Percentiles rank a stretch among this genome's conserved stretches.
phyloP scores from a whole-genome alignment of 2,888 invertebrate genomes.

The Ophion ellenae region DNA sequence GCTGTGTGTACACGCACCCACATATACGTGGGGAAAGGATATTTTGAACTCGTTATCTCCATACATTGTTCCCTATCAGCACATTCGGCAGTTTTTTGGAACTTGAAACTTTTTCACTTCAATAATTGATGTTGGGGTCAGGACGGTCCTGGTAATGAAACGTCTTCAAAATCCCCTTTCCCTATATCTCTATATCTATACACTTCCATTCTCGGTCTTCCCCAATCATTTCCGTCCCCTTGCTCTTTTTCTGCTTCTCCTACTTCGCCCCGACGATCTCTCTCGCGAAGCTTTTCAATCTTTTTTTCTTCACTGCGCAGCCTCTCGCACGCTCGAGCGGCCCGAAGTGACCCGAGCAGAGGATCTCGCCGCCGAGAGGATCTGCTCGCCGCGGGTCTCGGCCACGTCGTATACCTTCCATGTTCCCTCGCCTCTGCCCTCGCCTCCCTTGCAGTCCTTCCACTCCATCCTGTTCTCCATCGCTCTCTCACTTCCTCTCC shows the following conservation, averaged over 20 bases:
- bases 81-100: neutral
- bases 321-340: constrained; percentile 53
- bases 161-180: neutral
- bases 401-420: constrained; percentile 74
- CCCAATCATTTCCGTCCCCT: constrained; percentile 50
- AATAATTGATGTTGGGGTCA: neutral
- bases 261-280: constrained; percentile 39
- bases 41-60: too few species aligned
- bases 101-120: neutral
- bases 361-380: constrained; percentile 73
- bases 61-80: too few species aligned
- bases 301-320: constrained; percentile 38
- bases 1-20: constrained; percentile 21
- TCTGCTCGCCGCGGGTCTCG: constrained; percentile 76
- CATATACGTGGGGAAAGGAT: neutral
- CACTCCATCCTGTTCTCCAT: constrained; percentile 60
- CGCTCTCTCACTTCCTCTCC: constrained; percentile 29
- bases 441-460: constrained; percentile 43
- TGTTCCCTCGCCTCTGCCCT: constrained; percentile 48
- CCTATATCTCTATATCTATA: neutral
- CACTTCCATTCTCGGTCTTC: constrained; percentile 41
- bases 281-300: constrained; percentile 46
- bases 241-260: constrained; percentile 28
- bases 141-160: neutral
- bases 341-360: constrained; percentile 78